A percentile compares a stretch with the other conserved stretches of the same genome.
These are phyloP conservation scores for Eilema depressum DNA, from an alignment of 2,888 invertebrate genomes.

Conservation along the genomic window DNA sequence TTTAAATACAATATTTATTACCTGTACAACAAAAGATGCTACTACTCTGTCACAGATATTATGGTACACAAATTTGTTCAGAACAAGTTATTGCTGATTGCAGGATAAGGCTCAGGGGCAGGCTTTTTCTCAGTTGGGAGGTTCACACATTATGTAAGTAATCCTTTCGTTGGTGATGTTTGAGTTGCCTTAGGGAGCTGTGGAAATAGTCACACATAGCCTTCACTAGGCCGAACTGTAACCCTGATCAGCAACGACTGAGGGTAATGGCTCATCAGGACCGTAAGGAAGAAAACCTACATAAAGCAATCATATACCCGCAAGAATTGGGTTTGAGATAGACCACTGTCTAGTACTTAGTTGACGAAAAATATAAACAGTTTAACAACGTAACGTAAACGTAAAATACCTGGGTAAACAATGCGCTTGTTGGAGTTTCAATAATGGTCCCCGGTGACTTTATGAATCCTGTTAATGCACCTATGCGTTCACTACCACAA, in stretches of 20 bases:
- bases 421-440: slow-evolving; percentile 91
- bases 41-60: no score
- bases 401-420: slow-evolving; percentile 91
- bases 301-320: not conserved
- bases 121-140: no score
- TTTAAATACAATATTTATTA: not conserved
- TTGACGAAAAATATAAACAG: not conserved
- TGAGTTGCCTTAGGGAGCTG: not conserved
- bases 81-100: no score
- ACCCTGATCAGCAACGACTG: no score
- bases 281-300: not conserved
- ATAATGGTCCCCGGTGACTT: slow-evolving; percentile 85
- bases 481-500: slow-evolving; percentile 89
- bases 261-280: not conserved
- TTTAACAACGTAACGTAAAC: slow-evolving; percentile 59
- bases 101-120: no score
- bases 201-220: not conserved
- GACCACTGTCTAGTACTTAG: no score
- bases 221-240: no score
- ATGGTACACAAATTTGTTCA: no score
- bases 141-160: no score
- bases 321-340: no score
- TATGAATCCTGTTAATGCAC: slow-evolving; percentile 87
- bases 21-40: no score
- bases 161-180: not conserved